These are phyloP conservation scores for Caenorhabditis latens DNA, from an alignment of 1,140 invertebrate genomes.

Conservation along the genomic window DNA sequence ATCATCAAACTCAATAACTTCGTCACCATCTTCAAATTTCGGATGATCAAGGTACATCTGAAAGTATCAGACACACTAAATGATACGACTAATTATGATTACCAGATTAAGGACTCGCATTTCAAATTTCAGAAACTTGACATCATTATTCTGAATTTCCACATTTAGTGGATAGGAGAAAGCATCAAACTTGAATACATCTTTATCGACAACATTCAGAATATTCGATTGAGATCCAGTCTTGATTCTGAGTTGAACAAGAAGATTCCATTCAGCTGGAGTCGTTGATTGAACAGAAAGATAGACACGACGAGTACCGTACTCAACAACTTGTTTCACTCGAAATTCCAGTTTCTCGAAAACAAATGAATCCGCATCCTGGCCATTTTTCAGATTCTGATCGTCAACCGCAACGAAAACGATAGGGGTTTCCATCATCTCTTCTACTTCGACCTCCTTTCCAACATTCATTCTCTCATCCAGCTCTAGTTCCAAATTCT, in stretches of 20 bases:
- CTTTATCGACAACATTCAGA: constrained; percentile 48
- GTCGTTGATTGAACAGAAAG: constrained; percentile 4
- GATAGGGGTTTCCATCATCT: background rate
- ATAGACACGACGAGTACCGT: background rate
- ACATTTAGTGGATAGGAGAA: constrained; percentile 28
- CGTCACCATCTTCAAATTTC: constrained; percentile 27
- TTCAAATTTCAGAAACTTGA: constrained; percentile 39
- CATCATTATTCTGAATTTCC: constrained; percentile 9
- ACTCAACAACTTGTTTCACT: background rate
- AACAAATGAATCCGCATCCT: background rate
- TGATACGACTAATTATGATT: too few species aligned
- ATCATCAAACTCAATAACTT: constrained; percentile 41
- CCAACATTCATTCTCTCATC: background rate
- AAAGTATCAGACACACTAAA: background rate
- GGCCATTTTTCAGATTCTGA: background rate
- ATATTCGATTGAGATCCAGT: constrained; percentile 6
- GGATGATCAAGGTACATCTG: constrained; percentile 30
- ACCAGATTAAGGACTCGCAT: background rate
- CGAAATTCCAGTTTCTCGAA: background rate
- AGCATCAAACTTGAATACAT: constrained; percentile 16
- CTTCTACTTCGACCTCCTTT: background rate
- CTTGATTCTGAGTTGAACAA: constrained; percentile 47
- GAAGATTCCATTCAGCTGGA: constrained; percentile 36
- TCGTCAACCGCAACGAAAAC: constrained; percentile 16
- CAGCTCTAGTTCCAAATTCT: background rate